Evolutionary conservation across 2,797 vertebrate genomes (phyloP).

Genomic region (Gallirallus australis): DNA sequence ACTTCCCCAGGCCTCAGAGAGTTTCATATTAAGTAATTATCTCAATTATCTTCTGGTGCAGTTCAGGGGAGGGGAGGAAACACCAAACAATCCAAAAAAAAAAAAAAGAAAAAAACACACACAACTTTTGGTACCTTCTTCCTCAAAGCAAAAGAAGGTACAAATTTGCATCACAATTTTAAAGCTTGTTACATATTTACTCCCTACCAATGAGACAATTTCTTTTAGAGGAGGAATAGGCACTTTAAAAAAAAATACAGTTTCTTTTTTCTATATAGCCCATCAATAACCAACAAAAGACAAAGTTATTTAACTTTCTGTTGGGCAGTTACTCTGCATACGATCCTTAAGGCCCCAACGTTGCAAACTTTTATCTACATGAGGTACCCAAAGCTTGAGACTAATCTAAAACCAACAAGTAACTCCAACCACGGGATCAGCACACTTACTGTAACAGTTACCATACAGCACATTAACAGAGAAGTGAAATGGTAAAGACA

Average conservation of each 20-base stretch:
- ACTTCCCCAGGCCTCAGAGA: neutral
- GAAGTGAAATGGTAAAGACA: neutral
- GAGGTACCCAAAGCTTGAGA: neutral
- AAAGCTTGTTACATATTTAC: neutral
- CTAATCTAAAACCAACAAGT: neutral
- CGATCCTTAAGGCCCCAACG: neutral
- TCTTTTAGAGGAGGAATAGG: neutral
- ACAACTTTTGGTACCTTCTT: neutral
- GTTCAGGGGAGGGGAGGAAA: fast-evolving
- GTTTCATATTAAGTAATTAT: neutral
- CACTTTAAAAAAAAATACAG: fast-evolving
- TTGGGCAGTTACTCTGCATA: neutral
- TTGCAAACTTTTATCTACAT: neutral
- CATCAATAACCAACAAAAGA: neutral
- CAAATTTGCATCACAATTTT: neutral
- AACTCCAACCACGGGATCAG: neutral
- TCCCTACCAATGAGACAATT: fast-evolving
- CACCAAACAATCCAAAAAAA: neutral
- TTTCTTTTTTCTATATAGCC: neutral
- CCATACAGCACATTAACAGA: fast-evolving
- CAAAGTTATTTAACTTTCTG: neutral
- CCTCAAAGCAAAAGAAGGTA: neutral
- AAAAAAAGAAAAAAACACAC: neutral
- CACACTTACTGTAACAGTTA: neutral
- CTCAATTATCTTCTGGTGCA: neutral